Percentiles rank a stretch among this genome's conserved stretches.
Conservation (phyloP, 2,113 vertebrate species). For the Indri indri region DNA sequence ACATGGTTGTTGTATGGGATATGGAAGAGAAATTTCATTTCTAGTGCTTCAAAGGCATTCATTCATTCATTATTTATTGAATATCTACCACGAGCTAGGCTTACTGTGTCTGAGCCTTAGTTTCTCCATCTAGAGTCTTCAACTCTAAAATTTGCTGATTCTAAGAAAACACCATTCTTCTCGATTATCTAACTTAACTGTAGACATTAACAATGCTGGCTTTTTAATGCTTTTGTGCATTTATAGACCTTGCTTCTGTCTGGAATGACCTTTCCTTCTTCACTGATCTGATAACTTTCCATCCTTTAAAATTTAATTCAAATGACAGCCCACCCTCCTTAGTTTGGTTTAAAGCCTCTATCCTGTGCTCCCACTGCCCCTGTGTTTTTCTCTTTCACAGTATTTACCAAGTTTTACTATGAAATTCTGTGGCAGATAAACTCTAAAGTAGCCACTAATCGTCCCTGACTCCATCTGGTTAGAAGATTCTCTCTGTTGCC, state of each 20-base stretch:
- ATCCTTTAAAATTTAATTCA: background rate
- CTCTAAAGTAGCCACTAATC: background rate
- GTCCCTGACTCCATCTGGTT: background rate
- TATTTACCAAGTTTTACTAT: background rate
- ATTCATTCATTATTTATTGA: background rate
- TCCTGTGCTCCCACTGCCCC: background rate
- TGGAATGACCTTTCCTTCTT: background rate
- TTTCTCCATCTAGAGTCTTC: background rate
- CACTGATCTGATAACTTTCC: background rate
- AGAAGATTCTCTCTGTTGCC: background rate
- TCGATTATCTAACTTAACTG: background rate
- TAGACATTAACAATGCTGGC: background rate
- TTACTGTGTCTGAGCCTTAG: background rate
- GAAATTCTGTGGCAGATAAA: background rate
- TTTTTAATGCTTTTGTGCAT: background rate
- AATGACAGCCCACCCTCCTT: background rate
- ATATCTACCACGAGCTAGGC: background rate
- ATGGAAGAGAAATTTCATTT: background rate
- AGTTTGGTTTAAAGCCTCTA: background rate
- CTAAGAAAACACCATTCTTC: background rate
- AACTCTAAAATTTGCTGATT: background rate
- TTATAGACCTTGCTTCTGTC: background rate
- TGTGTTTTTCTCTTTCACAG: background rate
- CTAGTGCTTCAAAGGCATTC: background rate
- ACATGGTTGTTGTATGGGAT: background rate